Conservation (phyloP, 2,113 vertebrate species). For the Dissostichus mawsoni region DNA sequence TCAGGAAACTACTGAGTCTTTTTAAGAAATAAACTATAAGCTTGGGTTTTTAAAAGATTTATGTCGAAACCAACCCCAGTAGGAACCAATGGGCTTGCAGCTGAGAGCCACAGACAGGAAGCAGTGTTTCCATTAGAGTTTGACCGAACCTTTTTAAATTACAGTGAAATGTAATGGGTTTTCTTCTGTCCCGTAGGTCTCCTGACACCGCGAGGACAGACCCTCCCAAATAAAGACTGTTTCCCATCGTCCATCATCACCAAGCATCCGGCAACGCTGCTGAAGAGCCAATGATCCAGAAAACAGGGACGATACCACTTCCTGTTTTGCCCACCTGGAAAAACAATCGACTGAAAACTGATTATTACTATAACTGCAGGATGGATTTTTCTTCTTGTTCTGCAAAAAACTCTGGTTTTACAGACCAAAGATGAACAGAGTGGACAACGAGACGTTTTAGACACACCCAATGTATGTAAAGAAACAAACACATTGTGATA, state of each 20-base stretch:
- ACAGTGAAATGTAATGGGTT: background rate
- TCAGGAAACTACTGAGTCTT: too few relatives aligned
- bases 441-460: slow-evolving; percentile 58
- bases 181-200: slow-evolving; percentile 86
- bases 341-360: background rate
- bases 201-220: slow-evolving; percentile 88
- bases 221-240: slow-evolving; percentile 80
- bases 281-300: background rate
- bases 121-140: too few relatives aligned
- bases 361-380: background rate
- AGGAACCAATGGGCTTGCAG: too few relatives aligned
- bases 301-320: background rate
- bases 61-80: too few relatives aligned
- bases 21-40: too few relatives aligned
- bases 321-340: slow-evolving; percentile 21
- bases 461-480: slow-evolving; percentile 37
- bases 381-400: slow-evolving; percentile 81
- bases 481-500: slow-evolving; percentile 57
- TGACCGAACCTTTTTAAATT: too few relatives aligned
- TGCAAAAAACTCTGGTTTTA: slow-evolving; percentile 87
- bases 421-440: slow-evolving; percentile 94
- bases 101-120: too few relatives aligned
- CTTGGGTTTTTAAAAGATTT: too few relatives aligned
- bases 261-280: slow-evolving; percentile 50
- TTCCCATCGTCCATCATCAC: slow-evolving; percentile 78